Evolutionary conservation across 2,888 invertebrate genomes (phyloP), one percentile per base, ranked within the genome.

Genomic region (Diploptera punctata): DNA sequence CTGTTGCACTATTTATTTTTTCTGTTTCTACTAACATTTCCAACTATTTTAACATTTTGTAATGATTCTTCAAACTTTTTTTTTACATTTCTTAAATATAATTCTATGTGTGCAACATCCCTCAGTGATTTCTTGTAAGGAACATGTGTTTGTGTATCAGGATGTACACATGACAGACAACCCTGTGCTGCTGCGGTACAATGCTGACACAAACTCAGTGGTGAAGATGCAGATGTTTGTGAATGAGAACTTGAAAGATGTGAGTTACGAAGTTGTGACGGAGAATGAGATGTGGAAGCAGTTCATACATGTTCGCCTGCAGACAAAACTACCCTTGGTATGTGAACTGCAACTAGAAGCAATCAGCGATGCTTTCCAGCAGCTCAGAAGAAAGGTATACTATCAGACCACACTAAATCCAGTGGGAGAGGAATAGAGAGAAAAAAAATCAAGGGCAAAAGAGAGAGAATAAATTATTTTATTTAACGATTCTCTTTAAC

Each of bases 211-310:
- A 21, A 31, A 7, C 76, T 83, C 84, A 21, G 86, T 87, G 16
- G 82, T 93, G 77, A 86, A 88, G 79, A 87, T 91, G 13, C 89
- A 89, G 76, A 89, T 91, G 80, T 86, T 91, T 75, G 87, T 91
- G 47, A 92, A 93, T 82, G 90, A 91, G 74, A 90, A 90, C 79
- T 84, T 93, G 74, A 90, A 92, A 79, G 86, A 87, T 75, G 87
- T 89, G 0, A 85, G 86, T 52, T 89, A 88, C 81, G 90, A 90
- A 78, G 83, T 90, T 3, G 83, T 93, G 74, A 85, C 83, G 47
- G 86, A 88, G 67, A 86, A 87, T 60, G 90, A 91, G 49, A 81
- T 93, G 67, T 89, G 88, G 84, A 86, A 87, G 76, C 88, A 92
- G 78, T 93, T 93, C 81, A 83, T 90, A 24, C 90, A 93, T 81